These are phyloP conservation scores for chimpanzee (Pan troglodytes) DNA, from an alignment of 2,113 vertebrate species.

Conservation along the genomic window NHGRI_mPanTro3-v2.1_pri NC_072416.2:84588501-84589000, in stretches of 20 bases:
- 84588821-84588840: not conserved
- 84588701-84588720: not conserved
- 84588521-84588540: accelerated
- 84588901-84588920: accelerated
- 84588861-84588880: not conserved
- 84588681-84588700: not conserved
- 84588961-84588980: no score
- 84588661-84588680: not conserved
- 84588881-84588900: not conserved
- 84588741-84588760: not conserved
- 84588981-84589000: no score
- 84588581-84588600: accelerated
- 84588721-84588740: not conserved
- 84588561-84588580: not conserved
- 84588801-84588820: not conserved
- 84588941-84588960: no score
- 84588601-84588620: not conserved
- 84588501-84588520: no score
- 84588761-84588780: not conserved
- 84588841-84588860: not conserved
- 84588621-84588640: not conserved
- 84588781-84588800: not conserved
- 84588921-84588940: no score
- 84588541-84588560: accelerated
- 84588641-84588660: not conserved